Base-by-base conservation (phyloP, 1,140 invertebrate species). In the Bombus huntii region DNA sequence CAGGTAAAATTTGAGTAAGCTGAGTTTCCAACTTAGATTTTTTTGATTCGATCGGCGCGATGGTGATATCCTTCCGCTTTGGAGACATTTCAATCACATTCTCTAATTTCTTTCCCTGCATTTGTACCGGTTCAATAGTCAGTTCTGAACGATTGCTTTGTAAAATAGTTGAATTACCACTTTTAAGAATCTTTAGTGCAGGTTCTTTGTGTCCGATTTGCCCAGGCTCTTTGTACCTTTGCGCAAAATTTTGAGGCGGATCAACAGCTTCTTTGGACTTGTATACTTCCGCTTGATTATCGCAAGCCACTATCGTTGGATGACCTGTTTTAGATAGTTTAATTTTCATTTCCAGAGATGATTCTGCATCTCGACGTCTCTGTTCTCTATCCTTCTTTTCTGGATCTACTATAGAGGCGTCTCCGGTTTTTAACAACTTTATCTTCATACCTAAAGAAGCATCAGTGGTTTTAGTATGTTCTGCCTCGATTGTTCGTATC, bases 291-390 rank as follows among this genome's bases (percentile, higher is more conserved):
- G 75, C 73, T 62, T 92, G 86, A 86, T 73, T 90, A 12, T 94
- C 93, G 65, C 86, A 91, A 13, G 90, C 34, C 2, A 95, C 87
- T 31, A 95, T 95, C 10, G 92, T 94, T 15, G 93, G 92, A 89
- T 95, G 94, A 39, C 94, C 94, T 13, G 90, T 94, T 79, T 94
- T 95, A 12, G 94, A 94, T 13, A 94, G 73, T 76, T 94, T 94
- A 10, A 95, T 94, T 85, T 95, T 95, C 92, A 95, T 94, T 71
- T 94, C 94, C 1, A 94, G 59, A 3, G 93, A 87, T 22, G 84
- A 81, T 71, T 94, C 93, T 15, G 91, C 90, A 72, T 94, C 94
- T 28, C 89, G 85, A 86, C 65, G 87, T 70, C 82, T 90, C 28
- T 73, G 77, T 81, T 83, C 86, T 76, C 83, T 91, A 47, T 93